Conservation (phyloP, 2,113 vertebrate genomes). For the Heliornis fulica region DNA sequence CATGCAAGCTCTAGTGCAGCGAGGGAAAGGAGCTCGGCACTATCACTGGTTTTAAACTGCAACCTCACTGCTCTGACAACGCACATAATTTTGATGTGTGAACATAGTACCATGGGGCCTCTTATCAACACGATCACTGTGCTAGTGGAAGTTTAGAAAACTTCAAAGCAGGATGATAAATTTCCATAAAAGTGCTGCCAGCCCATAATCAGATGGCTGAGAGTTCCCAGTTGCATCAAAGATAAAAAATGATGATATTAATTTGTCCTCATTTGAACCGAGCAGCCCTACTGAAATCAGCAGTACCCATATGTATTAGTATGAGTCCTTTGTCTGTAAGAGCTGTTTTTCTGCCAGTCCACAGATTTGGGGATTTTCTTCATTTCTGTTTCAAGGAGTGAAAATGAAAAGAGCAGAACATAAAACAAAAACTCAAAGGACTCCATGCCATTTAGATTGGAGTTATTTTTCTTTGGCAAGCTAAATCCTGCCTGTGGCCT, state of each 20-base stretch:
- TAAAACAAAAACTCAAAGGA: constrained; percentile 23
- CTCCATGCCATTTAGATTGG: not conserved
- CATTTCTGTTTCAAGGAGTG: constrained; percentile 26
- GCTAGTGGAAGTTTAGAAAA: constrained; percentile 1
- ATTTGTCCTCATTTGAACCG: constrained; percentile 42
- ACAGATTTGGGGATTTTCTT: constrained; percentile 18
- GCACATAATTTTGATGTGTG: not conserved
- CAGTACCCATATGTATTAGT: not conserved
- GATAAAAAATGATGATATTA: constrained; percentile 7
- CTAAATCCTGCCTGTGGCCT: constrained; percentile 16
- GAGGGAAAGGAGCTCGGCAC: not conserved
- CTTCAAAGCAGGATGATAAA: constrained; percentile 38
- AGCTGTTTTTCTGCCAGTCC: not conserved
- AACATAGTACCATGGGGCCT: not conserved
- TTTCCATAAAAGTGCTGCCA: constrained; percentile 32
- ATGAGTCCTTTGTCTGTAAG: not conserved
- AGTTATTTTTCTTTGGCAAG: constrained; percentile 3
- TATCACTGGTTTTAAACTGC: not conserved
- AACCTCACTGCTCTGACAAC: not conserved
- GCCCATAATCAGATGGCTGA: constrained; percentile 12
- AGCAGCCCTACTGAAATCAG: not conserved
- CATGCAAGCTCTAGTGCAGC: not conserved
- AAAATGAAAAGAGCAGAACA: constrained; percentile 26
- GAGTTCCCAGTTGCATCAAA: not conserved
- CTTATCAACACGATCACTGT: constrained; percentile 1